phyloP scores from a whole-genome alignment of 2,888 invertebrate species.

The Pachydiplax longipennis region DNA sequence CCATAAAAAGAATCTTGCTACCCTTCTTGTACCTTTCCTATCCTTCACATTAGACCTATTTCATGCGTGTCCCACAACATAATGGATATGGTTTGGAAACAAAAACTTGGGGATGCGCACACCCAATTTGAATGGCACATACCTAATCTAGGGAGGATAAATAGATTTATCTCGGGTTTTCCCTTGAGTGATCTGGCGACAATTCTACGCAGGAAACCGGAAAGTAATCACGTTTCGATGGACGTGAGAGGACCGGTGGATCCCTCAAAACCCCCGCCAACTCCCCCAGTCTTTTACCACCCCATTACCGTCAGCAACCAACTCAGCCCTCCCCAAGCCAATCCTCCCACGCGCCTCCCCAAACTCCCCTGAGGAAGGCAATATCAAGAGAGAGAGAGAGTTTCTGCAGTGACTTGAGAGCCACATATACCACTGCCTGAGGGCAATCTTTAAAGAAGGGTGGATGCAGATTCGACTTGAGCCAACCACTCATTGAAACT shows the following conservation, averaged over 20 bases:
- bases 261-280: neutral
- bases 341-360: neutral
- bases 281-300: neutral
- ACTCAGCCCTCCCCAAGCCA: neutral
- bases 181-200: too few species aligned
- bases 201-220: too few species aligned
- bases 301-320: neutral
- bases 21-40: too few species aligned
- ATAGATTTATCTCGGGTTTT: too few species aligned
- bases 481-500: neutral
- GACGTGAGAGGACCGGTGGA: neutral
- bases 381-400: neutral
- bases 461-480: neutral
- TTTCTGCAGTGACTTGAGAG: slow-evolving; percentile 17
- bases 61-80: too few species aligned
- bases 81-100: too few species aligned
- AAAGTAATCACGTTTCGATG: neutral
- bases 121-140: too few species aligned
- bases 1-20: too few species aligned
- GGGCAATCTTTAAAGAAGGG: slow-evolving; percentile 9
- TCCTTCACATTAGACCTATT: too few species aligned
- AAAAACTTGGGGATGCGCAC: too few species aligned
- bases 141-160: too few species aligned
- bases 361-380: slow-evolving; percentile 10
- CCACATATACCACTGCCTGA: neutral